Conservation (phyloP, 2,888 invertebrate genomes). For the Philhelius pedissequus region DNA sequence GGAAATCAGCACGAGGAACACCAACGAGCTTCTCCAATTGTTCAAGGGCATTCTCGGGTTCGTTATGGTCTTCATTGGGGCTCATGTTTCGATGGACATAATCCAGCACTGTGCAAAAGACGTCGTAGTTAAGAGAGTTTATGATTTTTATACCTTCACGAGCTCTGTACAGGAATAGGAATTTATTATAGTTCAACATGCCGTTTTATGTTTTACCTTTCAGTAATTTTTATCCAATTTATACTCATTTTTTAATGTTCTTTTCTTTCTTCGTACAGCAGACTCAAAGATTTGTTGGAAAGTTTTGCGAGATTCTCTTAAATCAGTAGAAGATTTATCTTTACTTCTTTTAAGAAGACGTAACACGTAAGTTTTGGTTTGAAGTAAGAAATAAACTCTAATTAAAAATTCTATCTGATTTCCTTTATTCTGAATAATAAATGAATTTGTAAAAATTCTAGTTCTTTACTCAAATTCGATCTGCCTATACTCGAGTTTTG, state of each 20-base stretch:
- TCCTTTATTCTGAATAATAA: background rate
- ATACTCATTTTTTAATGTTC: constrained; percentile 72
- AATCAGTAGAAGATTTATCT: background rate
- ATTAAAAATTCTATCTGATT: background rate
- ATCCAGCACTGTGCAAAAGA: constrained; percentile 76
- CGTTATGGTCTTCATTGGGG: constrained; percentile 71
- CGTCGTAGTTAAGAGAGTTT: constrained; percentile 76
- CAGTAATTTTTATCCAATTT: constrained; percentile 76
- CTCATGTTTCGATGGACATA: constrained; percentile 78
- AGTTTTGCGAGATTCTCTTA: background rate
- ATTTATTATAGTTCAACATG: no score
- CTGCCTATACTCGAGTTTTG: background rate
- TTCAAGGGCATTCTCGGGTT: constrained; percentile 77
- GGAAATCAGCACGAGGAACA: constrained; percentile 75
- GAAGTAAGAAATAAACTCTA: background rate
- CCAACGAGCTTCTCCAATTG: constrained; percentile 77
- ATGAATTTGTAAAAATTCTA: background rate
- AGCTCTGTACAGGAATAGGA: constrained; percentile 72
- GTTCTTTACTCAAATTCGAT: background rate
- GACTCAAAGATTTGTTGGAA: background rate
- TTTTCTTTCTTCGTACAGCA: background rate
- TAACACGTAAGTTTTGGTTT: no score
- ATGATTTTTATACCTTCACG: constrained; percentile 78
- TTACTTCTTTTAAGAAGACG: no score
- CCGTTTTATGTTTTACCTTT: constrained; percentile 70